Conservation (phyloP, 2,797 vertebrate genomes). For the Orientallactaga sibirica region DNA sequence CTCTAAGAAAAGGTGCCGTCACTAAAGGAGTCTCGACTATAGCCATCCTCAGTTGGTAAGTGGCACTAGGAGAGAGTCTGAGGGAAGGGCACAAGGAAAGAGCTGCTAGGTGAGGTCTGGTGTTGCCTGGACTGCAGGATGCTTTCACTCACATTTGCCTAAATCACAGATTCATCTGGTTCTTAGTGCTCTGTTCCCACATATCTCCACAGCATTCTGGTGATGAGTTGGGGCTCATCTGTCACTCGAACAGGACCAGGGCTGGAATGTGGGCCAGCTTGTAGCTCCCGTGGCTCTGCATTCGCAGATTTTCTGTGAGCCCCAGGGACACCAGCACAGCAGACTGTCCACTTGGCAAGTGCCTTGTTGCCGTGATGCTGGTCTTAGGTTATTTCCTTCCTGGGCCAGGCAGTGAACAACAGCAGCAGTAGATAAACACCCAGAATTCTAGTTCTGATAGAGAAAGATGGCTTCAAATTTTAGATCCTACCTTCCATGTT, state of each 20-base stretch:
- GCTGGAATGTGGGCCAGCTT: not conserved
- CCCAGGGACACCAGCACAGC: not conserved
- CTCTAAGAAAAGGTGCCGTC: not conserved
- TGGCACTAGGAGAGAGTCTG: not conserved
- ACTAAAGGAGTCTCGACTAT: not conserved
- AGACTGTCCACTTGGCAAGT: not conserved
- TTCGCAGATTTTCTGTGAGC: not conserved
- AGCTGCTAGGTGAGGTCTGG: not conserved
- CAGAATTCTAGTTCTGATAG: not conserved
- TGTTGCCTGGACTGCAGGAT: not conserved
- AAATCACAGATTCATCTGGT: not conserved
- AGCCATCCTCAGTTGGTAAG: not conserved
- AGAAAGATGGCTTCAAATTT: not conserved
- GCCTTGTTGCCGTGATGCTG: not conserved
- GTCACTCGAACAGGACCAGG: not conserved
- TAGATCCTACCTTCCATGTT: not conserved
- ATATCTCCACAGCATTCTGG: not conserved
- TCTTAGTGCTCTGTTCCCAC: not conserved
- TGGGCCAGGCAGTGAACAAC: not conserved
- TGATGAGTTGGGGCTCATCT: not conserved
- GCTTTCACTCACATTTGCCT: not conserved
- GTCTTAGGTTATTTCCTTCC: not conserved
- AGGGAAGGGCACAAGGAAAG: not conserved
- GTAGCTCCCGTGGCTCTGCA: accelerated
- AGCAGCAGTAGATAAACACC: not conserved